These are phyloP conservation scores for Pseudomyrmex sp. DNA, from an alignment of 1,140 invertebrate genomes.

Conservation along the genomic window DNA sequence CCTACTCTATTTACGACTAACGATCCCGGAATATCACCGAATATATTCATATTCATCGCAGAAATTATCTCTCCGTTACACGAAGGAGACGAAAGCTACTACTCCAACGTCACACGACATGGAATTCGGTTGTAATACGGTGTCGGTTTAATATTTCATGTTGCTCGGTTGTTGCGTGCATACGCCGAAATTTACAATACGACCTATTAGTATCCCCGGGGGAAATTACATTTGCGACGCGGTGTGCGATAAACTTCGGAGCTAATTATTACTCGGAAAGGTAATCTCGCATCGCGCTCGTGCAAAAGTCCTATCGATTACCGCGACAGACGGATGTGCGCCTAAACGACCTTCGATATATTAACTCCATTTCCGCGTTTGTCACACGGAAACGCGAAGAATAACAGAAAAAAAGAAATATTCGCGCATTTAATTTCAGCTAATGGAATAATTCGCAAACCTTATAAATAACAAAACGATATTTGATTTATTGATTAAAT, in stretches of 20 bases:
- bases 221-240: conserved; percentile 45
- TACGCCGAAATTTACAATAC: conserved; percentile 45
- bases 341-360: neutral
- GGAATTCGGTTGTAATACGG: neutral
- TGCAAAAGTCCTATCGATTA: conserved; percentile 45
- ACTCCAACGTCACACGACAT: neutral
- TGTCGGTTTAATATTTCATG: conserved; percentile 23
- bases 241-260: conserved; percentile 47
- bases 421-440: too few species aligned
- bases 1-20: too few species aligned
- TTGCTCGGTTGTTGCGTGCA: conserved; percentile 14
- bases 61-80: neutral
- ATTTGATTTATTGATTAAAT: neutral
- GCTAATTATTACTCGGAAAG: conserved; percentile 55
- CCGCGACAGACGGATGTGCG: neutral
- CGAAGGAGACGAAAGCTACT: neutral
- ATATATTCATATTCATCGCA: neutral
- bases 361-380: too few species aligned
- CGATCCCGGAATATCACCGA: too few species aligned
- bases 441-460: too few species aligned
- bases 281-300: conserved; percentile 35
- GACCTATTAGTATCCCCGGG: conserved; percentile 29
- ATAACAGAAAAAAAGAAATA: neutral
- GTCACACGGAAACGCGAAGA: neutral
- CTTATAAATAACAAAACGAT: too few species aligned